A percentile compares a stretch with the other conserved stretches of the same genome.
Evolutionary conservation across 2,797 vertebrate genomes (phyloP).

Genomic region (Arrhamphus sclerolepis): DNA sequence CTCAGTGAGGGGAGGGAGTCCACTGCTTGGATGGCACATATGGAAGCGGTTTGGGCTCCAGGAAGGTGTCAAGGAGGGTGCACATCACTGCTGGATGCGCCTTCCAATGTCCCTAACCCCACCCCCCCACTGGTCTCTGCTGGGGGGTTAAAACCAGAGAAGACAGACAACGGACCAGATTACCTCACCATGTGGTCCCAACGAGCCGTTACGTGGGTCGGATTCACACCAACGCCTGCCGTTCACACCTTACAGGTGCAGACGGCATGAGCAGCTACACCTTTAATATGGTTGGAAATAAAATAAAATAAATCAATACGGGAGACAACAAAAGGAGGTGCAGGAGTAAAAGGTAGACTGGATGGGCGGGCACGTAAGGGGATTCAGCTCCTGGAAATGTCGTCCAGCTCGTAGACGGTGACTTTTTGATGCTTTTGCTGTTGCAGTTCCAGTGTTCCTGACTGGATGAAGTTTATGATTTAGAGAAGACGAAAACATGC

Average conservation of each 20-base stretch:
- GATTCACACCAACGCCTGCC: constrained; percentile 93
- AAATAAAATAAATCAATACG: too few relatives aligned
- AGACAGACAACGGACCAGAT: constrained; percentile 88
- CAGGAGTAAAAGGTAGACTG: too few relatives aligned
- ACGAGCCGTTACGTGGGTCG: constrained; percentile 90
- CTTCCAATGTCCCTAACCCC: background rate
- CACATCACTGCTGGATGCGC: constrained; percentile 21
- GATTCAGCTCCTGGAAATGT: too few relatives aligned
- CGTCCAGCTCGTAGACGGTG: too few relatives aligned
- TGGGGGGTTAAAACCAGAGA: constrained; percentile 77
- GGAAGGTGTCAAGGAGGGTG: constrained; percentile 50
- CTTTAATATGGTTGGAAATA: too few relatives aligned
- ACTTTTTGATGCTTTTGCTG: too few relatives aligned
- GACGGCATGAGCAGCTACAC: too few relatives aligned
- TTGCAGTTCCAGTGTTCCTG: too few relatives aligned
- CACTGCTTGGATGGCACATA: constrained; percentile 35
- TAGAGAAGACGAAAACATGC: too few relatives aligned
- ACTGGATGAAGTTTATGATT: too few relatives aligned
- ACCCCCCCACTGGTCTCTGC: constrained; percentile 12
- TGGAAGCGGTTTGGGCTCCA: constrained; percentile 57
- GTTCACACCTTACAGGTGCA: constrained; percentile 90
- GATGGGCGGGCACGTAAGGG: too few relatives aligned
- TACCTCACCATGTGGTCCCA: constrained; percentile 87
- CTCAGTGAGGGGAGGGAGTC: constrained; percentile 20
- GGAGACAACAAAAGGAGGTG: too few relatives aligned